A percentile compares a stretch with the other conserved stretches of the same genome.
phyloP scores from a whole-genome alignment of 1,140 invertebrate species.

The Penaeus chinensis region DNA sequence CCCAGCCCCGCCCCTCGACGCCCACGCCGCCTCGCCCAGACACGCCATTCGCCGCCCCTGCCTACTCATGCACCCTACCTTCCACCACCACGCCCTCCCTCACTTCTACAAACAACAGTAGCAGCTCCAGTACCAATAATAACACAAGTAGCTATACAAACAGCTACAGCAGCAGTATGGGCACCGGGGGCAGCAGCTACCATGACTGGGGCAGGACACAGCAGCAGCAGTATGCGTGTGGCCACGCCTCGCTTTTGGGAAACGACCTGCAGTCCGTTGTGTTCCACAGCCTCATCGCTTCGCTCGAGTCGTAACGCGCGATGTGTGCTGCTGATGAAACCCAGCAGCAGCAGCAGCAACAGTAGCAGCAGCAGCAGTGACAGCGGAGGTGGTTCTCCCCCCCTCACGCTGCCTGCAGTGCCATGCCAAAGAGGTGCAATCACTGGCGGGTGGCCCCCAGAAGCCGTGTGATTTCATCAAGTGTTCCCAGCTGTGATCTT shows the following conservation, averaged over 20 bases:
- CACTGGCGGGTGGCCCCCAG: conserved; percentile 47
- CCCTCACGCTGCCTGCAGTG: conserved; percentile 36
- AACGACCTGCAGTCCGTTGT: conserved; percentile 76
- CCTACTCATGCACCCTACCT: conserved; percentile 27
- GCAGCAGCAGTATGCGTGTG: conserved; percentile 70
- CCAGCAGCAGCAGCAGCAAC: conserved; percentile 13
- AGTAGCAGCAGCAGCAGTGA: background rate
- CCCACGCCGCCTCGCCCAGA: conserved; percentile 46
- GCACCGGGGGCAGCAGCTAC: conserved; percentile 36
- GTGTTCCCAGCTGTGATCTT: conserved; percentile 59
- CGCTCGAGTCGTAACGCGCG: conserved; percentile 75
- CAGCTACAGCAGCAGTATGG: conserved; percentile 43
- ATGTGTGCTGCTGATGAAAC: conserved; percentile 41
- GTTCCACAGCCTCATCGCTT: conserved; percentile 78
- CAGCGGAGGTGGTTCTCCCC: conserved; percentile 24
- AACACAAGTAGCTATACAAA: conserved; percentile 27
- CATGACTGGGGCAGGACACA: conserved; percentile 57
- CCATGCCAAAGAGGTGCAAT: conserved; percentile 62
- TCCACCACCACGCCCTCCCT: conserved; percentile 33
- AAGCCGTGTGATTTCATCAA: conserved; percentile 49
- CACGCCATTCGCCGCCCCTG: conserved; percentile 36
- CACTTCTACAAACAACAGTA: conserved; percentile 28
- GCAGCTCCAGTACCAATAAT: conserved; percentile 46
- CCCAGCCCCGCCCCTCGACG: conserved; percentile 26
- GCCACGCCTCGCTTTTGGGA: conserved; percentile 77